phyloP scores from a whole-genome alignment of 1,140 invertebrate genomes.

The Apis laboriosa region DNA sequence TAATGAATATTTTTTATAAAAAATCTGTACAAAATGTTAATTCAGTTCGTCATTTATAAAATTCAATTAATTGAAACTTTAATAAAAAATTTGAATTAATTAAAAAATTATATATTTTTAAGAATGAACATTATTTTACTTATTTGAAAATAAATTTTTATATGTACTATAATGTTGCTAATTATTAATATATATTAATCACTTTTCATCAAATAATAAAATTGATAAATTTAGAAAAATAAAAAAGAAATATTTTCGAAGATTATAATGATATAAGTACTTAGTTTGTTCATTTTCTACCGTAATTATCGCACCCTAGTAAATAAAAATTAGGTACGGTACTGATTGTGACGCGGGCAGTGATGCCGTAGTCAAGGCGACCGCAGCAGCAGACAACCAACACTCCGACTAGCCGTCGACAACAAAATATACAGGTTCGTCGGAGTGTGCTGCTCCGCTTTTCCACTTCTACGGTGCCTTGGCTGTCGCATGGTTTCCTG shows the following conservation, averaged over 20 bases:
- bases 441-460: slow-evolving; percentile 64
- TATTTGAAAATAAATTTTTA: neutral
- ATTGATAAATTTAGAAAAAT: neutral
- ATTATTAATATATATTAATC: too few relatives aligned
- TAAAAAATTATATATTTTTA: neutral
- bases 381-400: slow-evolving; percentile 79
- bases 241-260: neutral
- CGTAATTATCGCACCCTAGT: neutral
- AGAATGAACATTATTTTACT: neutral
- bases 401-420: slow-evolving; percentile 71
- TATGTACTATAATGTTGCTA: neutral
- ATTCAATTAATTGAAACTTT: neutral
- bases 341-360: slow-evolving; percentile 67
- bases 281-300: neutral
- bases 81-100: neutral
- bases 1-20: too few relatives aligned
- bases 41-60: neutral
- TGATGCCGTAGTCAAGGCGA: slow-evolving; percentile 81
- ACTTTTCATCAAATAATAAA: neutral
- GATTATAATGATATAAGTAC: too few relatives aligned
- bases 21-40: neutral
- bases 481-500: slow-evolving; percentile 68
- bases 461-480: slow-evolving; percentile 60
- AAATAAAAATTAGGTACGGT: neutral
- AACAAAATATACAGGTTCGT: slow-evolving; percentile 68